phyloP scores from a whole-genome alignment of 2,113 vertebrate species.

The Syngnathus typhle region DNA sequence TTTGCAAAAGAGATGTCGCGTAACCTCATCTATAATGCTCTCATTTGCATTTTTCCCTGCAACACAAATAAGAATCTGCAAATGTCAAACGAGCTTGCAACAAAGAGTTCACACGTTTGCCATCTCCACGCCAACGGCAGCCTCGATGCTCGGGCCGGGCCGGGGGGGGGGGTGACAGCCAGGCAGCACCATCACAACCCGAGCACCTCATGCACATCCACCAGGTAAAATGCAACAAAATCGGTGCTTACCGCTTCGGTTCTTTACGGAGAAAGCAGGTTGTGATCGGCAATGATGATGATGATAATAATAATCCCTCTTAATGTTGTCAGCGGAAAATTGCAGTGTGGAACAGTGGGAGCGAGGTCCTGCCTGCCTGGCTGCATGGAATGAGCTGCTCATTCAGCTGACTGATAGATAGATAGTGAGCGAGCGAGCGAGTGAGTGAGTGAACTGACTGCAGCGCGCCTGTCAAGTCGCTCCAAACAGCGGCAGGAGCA shows the following conservation, averaged over 20 bases:
- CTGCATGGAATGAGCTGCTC: constrained; percentile 29
- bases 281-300: background rate
- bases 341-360: background rate
- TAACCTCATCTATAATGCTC: background rate
- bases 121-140: background rate
- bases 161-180: background rate
- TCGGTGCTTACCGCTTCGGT: constrained; percentile 46
- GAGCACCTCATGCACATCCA: background rate
- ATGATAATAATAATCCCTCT: constrained; percentile 52
- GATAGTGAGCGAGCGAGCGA: too few relatives aligned
- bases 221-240: background rate
- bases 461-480: constrained; percentile 45
- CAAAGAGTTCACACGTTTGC: background rate
- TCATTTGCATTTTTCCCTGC: background rate
- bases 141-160: background rate
- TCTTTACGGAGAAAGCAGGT: constrained; percentile 38
- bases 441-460: constrained; percentile 29
- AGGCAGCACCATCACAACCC: constrained; percentile 20
- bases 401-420: constrained; percentile 48
- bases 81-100: background rate
- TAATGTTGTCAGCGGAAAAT: constrained; percentile 31
- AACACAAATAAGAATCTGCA: background rate
- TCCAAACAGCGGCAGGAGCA: constrained; percentile 57
- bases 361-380: constrained; percentile 16
- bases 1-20: constrained; percentile 3